Evolutionary conservation across 1,140 invertebrate species (phyloP), one percentile per base, ranked within the genome.

Genomic region (Macrotrachela quadricornifera): DNA sequence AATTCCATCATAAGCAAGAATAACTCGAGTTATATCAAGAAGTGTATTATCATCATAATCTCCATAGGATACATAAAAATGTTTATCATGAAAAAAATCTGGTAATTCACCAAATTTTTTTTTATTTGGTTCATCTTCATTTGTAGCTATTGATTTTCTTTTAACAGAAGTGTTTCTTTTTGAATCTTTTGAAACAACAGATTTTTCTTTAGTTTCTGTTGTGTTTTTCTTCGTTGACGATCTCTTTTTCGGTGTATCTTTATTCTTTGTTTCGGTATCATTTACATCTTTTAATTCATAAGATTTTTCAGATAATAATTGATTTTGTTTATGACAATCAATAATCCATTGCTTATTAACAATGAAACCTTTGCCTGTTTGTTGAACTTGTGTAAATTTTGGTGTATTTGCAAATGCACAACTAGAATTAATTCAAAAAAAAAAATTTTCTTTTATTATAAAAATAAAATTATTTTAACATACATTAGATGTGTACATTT

Each of bases 391-490:
- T 13, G 46, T 30, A 36, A 80, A 83, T 65, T 88, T 88, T 12
- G 84, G 85, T 21, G 85, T 88, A 63, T 86, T 85, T 4, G 75
- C 64, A 72, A 85, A 86, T 15, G 84, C 84, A 74, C 84, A 87
- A 46, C 82, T 85, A 60, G 38, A 30, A 30, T 69, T 59, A n/a
- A n/a, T n/a, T n/a, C n/a, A 49, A 54, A 54, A 59, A 50, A 2
- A 30, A 50, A 53, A 30, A 10, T 30, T 56, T 9, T 52, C 12
- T 51, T 46, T 51, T 8, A 46, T 16, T 9, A 41, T 18, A 30
- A 14, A 17, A 47, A 1, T 21, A 17, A 44, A 17, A 13, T 3
- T 1, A 18, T 13, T 1, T 17, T 4, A 30, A 30, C 21, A 74
- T 73, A 85, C 81, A 87, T 73, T 49, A 87, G 75, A 71, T 86